These are phyloP conservation scores for Halesus radiatus DNA, from an alignment of 1,140 invertebrate genomes.

Conservation along the genomic window DNA sequence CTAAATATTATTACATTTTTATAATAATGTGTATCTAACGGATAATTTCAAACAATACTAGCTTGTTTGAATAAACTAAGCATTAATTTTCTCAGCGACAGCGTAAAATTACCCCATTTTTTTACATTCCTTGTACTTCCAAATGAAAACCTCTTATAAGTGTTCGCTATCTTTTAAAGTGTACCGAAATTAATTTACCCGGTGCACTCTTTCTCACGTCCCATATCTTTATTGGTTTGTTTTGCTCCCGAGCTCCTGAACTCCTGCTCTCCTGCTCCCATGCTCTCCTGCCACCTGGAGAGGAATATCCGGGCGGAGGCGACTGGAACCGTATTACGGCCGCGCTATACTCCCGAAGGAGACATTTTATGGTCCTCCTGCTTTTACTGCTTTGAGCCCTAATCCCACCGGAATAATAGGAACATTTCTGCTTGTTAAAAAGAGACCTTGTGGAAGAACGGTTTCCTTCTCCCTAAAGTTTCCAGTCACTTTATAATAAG, in stretches of 20 bases:
- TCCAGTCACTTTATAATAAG: background rate
- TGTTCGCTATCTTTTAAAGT: too few species aligned
- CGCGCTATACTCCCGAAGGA: slow-evolving; percentile 28
- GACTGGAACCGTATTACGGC: background rate
- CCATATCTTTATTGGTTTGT: slow-evolving; percentile 23
- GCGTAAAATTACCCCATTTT: too few species aligned
- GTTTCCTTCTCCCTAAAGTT: background rate
- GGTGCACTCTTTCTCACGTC: slow-evolving; percentile 21
- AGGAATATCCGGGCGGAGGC: slow-evolving; percentile 11
- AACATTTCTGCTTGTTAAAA: background rate
- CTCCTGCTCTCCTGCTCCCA: too few species aligned
- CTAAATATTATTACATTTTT: too few species aligned
- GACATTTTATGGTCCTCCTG: slow-evolving; percentile 18
- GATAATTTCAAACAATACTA: too few species aligned
- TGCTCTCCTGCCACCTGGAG: slow-evolving; percentile 2
- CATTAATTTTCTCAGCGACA: too few species aligned
- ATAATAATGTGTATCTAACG: too few species aligned
- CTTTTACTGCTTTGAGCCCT: slow-evolving; percentile 25
- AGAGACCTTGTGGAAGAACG: background rate
- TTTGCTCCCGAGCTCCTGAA: background rate
- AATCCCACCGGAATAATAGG: background rate
- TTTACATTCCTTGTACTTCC: too few species aligned
- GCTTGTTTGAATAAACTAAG: too few species aligned
- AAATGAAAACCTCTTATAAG: too few species aligned
- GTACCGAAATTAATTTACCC: slow-evolving; percentile 14